Evolutionary conservation across 2,113 vertebrate genomes (phyloP), one percentile per base, ranked within the genome.

Genomic region (Colossoma macropomum): DNA sequence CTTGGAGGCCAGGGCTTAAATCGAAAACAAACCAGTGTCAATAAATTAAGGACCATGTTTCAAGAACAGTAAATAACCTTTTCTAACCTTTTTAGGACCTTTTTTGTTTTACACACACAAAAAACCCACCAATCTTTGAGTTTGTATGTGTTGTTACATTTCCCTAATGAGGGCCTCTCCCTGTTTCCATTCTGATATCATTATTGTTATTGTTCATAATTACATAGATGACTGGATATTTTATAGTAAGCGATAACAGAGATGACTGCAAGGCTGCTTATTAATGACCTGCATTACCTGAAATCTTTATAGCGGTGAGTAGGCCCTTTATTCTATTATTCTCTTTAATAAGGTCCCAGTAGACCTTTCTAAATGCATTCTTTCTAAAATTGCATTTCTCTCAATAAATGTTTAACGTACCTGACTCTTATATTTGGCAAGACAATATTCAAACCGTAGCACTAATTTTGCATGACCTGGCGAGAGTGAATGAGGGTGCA

Each of bases 11-110:
- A 84, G 86, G 48, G 85, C 88, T 90, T 86, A 88, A 87, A 91
- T 89, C 27, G 79, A 90, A 93, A 92, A 91, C 89, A 89, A 92
- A 90, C 88, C 19, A 70, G 87, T 87, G 85, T 90, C 91, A 89
- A 90, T 91, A 92, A 92, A 93, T 92, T 89, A 93, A 88, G 86
- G 82, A 30, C 83, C 52, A 63, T 83, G 88, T 72, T 91, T 82
- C 66, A 23, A 77, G 79, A 75, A 77, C 69, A 79, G 52, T 75
- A 79, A 82, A 81, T 85, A 84, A 79, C 70, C 48, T n/a, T 78
- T 50, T 74, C 66, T 50, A 9, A 10, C 32, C 21, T 27, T 71
- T 62, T 25, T 13, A 27, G 6, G 12, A 2, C 23, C 4, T 25
- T 62, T 60, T 56, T 12, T 41, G 60, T 41, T 60, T 48, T 32